phyloP scores from a whole-genome alignment of 2,113 vertebrate species.

The Clarias macrocephalus region DNA sequence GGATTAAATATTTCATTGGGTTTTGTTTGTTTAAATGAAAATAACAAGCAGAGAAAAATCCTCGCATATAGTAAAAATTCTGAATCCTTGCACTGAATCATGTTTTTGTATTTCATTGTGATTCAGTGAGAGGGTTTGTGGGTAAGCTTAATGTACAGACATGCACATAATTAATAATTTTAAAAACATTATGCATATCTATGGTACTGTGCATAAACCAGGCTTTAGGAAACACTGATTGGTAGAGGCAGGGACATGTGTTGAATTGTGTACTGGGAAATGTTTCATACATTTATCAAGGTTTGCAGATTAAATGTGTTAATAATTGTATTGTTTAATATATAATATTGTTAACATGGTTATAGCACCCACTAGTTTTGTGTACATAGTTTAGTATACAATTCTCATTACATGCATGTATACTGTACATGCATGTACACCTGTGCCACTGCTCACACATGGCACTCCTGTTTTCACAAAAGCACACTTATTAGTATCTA shows the following conservation, averaged over 20 bases:
- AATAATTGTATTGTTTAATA: background rate
- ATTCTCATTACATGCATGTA: background rate
- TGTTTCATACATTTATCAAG: background rate
- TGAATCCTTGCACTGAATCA: background rate
- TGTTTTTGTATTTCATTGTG: too few relatives aligned
- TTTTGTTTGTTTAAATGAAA: background rate
- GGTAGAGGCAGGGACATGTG: background rate
- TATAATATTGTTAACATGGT: background rate
- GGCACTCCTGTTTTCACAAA: background rate
- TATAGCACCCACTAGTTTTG: background rate
- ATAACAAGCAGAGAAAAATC: background rate
- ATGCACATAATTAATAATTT: background rate
- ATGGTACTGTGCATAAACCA: background rate
- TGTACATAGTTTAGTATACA: background rate
- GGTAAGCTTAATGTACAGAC: background rate
- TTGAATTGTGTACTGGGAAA: background rate
- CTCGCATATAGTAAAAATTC: background rate
- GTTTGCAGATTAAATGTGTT: background rate
- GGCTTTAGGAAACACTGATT: background rate
- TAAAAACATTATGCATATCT: background rate
- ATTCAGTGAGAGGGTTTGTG: background rate
- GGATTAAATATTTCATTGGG: too few relatives aligned
- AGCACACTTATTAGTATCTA: background rate
- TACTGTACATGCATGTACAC: background rate
- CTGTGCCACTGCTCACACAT: background rate